Base-by-base conservation (phyloP, 2,888 invertebrate species). In the Drosophila cognata region DNA sequence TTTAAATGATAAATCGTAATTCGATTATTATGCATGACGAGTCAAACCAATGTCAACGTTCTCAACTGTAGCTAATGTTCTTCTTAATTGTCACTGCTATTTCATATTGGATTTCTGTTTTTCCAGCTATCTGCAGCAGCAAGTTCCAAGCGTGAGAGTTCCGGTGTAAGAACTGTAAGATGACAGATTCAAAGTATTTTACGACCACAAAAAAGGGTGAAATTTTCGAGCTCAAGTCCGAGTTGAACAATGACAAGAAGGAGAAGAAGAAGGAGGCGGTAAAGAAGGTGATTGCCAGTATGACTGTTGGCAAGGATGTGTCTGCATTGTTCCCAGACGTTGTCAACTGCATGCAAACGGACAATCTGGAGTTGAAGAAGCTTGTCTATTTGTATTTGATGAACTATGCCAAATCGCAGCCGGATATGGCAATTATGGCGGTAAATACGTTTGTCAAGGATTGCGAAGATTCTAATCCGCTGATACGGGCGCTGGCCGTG, bases 381-480 rank as follows among this genome's bases (percentile, higher is more conserved):
- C 94, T 99, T 58, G 99, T 99, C 2, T 99, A 99, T 93, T 94
- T 99, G 60, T 99, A 99, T 93, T 94, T 99, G 88, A 99, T 99
- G 99, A 99, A 99, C 93, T 99, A 99, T 93, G 99, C 99, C 63
- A 99, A 99, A 94, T 99, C 98, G 62, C 99, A 99, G 93, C 99
- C 99, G 0, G 99, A 99, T 93, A 98, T 99, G 97, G 99, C 99
- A 64, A 99, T 99, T 74, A 99, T 99, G 99, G 99, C 99, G 16
- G 99, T 99, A 69, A 99, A 99, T 94, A 99, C 99, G 10, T 99
- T 99, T 94, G 99, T 99, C 80, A 99, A 99, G 97, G 99, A 99
- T 94, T 99, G 99, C 94, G 99, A 99, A 94, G 99, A 99, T 94
- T 98, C 99, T 16, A 99, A 99, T 94, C 99, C 99, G 36, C 94